Percentiles rank a stretch among this genome's conserved stretches.
Evolutionary conservation across 2,113 vertebrate genomes (phyloP).

Genomic region (Onychostruthus taczanowskii): DNA sequence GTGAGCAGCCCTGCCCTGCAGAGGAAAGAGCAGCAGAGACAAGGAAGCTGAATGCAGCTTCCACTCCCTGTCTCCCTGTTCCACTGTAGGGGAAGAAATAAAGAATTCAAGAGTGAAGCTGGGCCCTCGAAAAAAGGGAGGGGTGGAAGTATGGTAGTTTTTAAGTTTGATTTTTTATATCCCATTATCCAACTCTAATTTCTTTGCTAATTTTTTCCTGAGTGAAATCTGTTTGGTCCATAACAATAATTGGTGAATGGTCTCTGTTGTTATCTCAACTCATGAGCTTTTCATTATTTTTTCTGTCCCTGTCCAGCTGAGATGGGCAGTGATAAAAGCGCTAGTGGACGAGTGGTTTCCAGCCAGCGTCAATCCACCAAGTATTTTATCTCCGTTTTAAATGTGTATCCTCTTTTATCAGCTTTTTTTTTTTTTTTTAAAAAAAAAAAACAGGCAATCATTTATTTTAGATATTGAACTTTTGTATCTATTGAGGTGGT

Average conservation of each 20-base stretch:
- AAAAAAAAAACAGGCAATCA: fast-evolving
- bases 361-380: neutral
- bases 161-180: neutral
- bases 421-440: neutral
- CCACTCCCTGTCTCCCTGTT: neutral
- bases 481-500: neutral
- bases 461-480: neutral
- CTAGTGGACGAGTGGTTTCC: too few relatives aligned
- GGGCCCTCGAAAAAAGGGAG: neutral
- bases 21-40: neutral
- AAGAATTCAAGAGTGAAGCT: neutral
- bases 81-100: neutral
- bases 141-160: too few relatives aligned
- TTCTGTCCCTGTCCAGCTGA: neutral
- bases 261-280: neutral
- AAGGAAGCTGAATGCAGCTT: fast-evolving
- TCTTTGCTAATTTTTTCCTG: neutral
- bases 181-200: neutral
- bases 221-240: neutral
- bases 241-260: neutral
- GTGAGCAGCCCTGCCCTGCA: neutral
- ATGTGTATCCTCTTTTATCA: neutral
- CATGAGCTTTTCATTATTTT: neutral
- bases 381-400: neutral
- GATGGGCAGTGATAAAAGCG: neutral